Base-by-base conservation (phyloP, 92 coral and sea anemone genomes). In the Zoanthus gigantus region DNA sequence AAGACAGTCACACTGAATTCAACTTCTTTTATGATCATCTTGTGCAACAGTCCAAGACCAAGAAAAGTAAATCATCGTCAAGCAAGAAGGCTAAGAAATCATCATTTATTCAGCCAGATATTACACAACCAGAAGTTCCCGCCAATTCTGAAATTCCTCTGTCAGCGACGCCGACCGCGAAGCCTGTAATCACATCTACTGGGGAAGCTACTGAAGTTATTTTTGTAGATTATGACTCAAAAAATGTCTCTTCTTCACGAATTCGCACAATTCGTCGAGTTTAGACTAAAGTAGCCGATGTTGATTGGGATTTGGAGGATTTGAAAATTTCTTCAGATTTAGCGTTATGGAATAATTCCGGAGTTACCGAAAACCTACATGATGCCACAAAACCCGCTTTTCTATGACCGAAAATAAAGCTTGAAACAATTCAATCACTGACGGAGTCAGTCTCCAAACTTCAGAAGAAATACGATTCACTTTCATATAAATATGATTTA, bases 231-330 rank as follows among this genome's bases (percentile, higher is more conserved):
- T 45, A 72, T 72, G 46, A 72, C 76, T 14, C 34, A 30, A 10
- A 72, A 28, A 31, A 72, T 30, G 46, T 72, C 14, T 72, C 76
- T 72, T 48, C 48, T 30, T 72, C 76, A 72, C 44, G 76, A 72
- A 48, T 72, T 72, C 76, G 76, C 13, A 72, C 76, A 31, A 72
- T 72, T 72, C 76, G 77, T 9, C 77, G 77, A 72, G 77, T 72
- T 72, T 23, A 23, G 23, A 23, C 23, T 23, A 23, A 23, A 23
- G 23, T 23, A 23, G 23, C 23, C 23, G 23, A 23, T 23, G 23
- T 23, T 23, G 23, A 23, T 23, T 23, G 23, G 23, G 23, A 23
- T 23, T 23, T 23, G 23, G 23, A 23, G 23, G 23, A 23, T 23
- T 23, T 23, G 0, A 23, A 23, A 23, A 23, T 23, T 23, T 23